Evolutionary conservation across 2,797 vertebrate species (phyloP).

Genomic region (Notolepis coatsorum): DNA sequence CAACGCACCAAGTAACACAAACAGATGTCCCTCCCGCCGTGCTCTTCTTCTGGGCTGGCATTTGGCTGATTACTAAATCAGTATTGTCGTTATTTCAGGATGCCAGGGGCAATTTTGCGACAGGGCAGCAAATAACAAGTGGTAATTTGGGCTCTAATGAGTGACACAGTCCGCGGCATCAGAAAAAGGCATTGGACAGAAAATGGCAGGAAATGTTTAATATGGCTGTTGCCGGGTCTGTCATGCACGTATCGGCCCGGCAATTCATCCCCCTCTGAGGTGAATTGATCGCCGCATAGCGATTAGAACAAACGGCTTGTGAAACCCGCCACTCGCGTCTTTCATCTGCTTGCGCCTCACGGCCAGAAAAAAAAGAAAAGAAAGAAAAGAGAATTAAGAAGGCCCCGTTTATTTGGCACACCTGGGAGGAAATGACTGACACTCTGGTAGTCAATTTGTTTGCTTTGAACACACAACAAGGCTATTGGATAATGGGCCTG

Average conservation of each 20-base stretch:
- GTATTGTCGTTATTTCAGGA: slow-evolving; percentile 10
- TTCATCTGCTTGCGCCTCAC: slow-evolving; percentile 44
- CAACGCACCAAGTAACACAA: no score
- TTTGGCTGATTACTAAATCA: slow-evolving; percentile 4
- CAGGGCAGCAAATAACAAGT: slow-evolving; percentile 7
- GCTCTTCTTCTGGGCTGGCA: neutral
- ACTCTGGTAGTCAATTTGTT: slow-evolving; percentile 23
- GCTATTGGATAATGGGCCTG: slow-evolving; percentile 25
- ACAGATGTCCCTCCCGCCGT: no score
- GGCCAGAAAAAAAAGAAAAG: no score
- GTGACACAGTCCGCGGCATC: slow-evolving; percentile 15
- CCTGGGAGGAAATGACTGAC: slow-evolving; percentile 31
- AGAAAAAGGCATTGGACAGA: slow-evolving; percentile 29
- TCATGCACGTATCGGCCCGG: slow-evolving; percentile 69
- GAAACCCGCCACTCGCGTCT: slow-evolving; percentile 52
- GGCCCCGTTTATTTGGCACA: slow-evolving; percentile 40
- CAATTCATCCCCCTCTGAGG: slow-evolving; percentile 58
- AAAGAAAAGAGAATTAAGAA: slow-evolving; percentile 56
- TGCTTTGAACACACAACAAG: slow-evolving; percentile 2
- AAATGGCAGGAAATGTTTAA: slow-evolving; percentile 63
- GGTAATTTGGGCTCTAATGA: slow-evolving; percentile 52
- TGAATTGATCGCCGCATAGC: slow-evolving; percentile 63
- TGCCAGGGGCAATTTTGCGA: neutral
- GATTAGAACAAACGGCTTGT: slow-evolving; percentile 68
- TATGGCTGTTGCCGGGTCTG: slow-evolving; percentile 34